Evolutionary conservation across 1,140 invertebrate genomes (phyloP), one percentile per base, ranked within the genome.

Genomic region (Drosophila insularis): DNA sequence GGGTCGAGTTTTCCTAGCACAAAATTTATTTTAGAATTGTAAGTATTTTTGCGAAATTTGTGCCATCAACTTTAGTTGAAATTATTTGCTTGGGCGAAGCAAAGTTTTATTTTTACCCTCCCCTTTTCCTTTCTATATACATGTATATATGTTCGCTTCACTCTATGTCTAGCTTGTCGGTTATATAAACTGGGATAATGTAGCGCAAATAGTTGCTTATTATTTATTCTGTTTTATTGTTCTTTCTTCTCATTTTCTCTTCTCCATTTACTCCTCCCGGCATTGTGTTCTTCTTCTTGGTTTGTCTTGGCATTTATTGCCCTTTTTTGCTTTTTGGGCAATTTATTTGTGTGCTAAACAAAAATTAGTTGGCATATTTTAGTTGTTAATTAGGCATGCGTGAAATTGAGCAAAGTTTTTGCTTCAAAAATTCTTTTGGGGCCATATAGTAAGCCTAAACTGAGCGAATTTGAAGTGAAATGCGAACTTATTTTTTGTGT

Each of bases 171-270:
- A 54, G 68, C 53, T 61, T 81, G 69, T 70, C 71, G 67, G 64
- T 87, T 87, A 79, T 81, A 86, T 82, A 86, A 86, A 87, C 80
- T 87, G 79, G 84, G 79, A 86, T 86, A 86, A 86, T 86, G 82
- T 86, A 86, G 82, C 82, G 84, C 82, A 86, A 86, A 86, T 86
- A 86, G 82, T 86, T 86, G 82, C 82, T 86, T 86, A 86, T 86
- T 86, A 86, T 86, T 86, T 86, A 86, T 86, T 78, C 82, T 64
- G 82, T 63, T 76, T 76, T 81, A 85, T 81, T 86, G 71, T 74
- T 43, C 66, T 6, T 58, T 10, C 31, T 31, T 0, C 35, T 10
- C 74, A 32, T 63, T 10, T 62, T 11, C 31, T 23, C 1, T 5
- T 27, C 35, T 7, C 7, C 6, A 11, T 13, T 27, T 27, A 27